These are phyloP conservation scores for Hippolais icterina DNA, from an alignment of 2,113 vertebrate genomes.

Conservation along the genomic window DNA sequence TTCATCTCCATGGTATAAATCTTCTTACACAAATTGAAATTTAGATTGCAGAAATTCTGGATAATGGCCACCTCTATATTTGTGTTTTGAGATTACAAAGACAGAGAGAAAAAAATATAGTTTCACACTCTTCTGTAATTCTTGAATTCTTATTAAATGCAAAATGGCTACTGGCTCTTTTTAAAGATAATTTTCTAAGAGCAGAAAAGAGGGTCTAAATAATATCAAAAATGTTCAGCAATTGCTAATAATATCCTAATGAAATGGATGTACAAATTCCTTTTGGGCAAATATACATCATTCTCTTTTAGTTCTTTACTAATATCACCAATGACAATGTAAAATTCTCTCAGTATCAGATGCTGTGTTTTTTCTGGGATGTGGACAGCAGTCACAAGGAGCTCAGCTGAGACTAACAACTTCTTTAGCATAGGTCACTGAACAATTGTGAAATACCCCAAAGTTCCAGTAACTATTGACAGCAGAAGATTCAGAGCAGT, in stretches of 20 bases:
- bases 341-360: neutral
- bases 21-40: neutral
- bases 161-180: neutral
- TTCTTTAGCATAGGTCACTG: slow-evolving; percentile 34
- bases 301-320: neutral
- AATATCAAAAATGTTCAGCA: neutral
- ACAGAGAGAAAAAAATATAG: neutral
- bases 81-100: neutral
- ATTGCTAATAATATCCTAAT: neutral
- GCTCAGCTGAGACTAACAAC: neutral
- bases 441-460: neutral
- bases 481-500: slow-evolving; percentile 13
- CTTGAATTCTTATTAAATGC: neutral
- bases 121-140: neutral
- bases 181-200: neutral
- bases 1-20: neutral
- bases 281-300: neutral
- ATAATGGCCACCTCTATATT: neutral
- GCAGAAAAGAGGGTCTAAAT: neutral
- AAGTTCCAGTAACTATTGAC: neutral
- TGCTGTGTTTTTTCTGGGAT: neutral
- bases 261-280: neutral
- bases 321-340: neutral
- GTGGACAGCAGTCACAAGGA: neutral
- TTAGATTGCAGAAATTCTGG: neutral